Evolutionary conservation across 2,888 invertebrate species (phyloP).

Genomic region (Priocnemis perturbator): DNA sequence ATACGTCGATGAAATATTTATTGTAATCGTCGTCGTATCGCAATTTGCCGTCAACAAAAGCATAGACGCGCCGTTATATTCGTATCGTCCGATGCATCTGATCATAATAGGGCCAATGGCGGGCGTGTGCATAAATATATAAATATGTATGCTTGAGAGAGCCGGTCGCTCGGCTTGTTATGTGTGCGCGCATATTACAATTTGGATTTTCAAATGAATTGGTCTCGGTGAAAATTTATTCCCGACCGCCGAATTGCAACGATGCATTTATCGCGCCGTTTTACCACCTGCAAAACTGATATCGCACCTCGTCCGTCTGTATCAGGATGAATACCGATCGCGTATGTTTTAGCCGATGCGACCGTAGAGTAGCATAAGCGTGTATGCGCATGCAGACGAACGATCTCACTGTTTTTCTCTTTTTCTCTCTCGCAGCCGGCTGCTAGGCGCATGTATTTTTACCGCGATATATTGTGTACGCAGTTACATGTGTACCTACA

Average conservation of each 20-base stretch:
- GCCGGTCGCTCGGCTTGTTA: neutral
- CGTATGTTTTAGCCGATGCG: conserved; percentile 34
- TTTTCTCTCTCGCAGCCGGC: neutral
- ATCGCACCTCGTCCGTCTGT: conserved; percentile 36
- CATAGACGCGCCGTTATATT: too few relatives aligned
- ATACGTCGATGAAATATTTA: too few relatives aligned
- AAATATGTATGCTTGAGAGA: conserved; percentile 37
- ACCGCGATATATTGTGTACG: conserved; percentile 16
- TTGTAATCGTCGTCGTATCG: too few relatives aligned
- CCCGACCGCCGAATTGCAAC: conserved; percentile 36
- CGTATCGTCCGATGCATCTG: too few relatives aligned
- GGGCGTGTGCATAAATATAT: conserved; percentile 33
- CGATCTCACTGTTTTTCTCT: too few relatives aligned
- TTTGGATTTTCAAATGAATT: conserved; percentile 56
- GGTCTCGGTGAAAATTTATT: conserved; percentile 50
- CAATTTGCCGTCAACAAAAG: too few relatives aligned
- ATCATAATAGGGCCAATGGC: too few relatives aligned
- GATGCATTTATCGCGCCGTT: conserved; percentile 47
- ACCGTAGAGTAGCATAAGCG: neutral
- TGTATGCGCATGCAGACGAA: too few relatives aligned
- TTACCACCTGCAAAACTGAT: conserved; percentile 48
- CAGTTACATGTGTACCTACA: conserved; percentile 25
- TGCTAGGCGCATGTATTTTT: conserved; percentile 38
- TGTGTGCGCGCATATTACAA: conserved; percentile 51
- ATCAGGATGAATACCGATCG: conserved; percentile 35